Evolutionary conservation across 1,140 invertebrate species (phyloP).

Genomic region (Drosophila kepulauana): DNA sequence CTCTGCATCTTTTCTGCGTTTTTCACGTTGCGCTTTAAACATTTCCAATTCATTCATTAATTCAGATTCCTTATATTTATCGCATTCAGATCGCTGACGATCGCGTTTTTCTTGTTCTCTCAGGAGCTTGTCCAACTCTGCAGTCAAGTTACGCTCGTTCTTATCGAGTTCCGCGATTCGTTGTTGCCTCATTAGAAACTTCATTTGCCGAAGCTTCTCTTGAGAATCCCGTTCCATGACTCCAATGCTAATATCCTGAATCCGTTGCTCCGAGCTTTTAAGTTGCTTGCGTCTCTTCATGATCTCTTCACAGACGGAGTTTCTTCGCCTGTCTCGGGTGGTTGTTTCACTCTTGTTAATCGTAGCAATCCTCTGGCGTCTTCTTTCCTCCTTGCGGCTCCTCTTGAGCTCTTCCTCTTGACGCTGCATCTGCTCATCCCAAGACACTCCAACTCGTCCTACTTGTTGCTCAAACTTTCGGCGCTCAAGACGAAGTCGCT

Average conservation of each 20-base stretch:
- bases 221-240: not conserved
- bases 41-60: not conserved
- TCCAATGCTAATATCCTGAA: not conserved
- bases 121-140: not conserved
- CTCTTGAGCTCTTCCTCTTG: not conserved
- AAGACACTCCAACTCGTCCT: not conserved
- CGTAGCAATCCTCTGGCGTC: too few relatives aligned
- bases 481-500: constrained; percentile 11
- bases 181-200: not conserved
- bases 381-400: too few relatives aligned
- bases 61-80: not conserved
- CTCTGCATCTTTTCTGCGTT: not conserved
- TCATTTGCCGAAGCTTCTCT: not conserved
- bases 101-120: not conserved
- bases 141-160: not conserved
- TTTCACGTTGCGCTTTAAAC: not conserved
- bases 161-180: not conserved
- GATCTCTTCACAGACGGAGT: not conserved
- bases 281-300: not conserved
- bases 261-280: not conserved
- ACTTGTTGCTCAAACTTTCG: not conserved
- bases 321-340: not conserved
- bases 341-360: too few relatives aligned
- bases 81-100: not conserved
- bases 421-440: not conserved